Evolutionary conservation across 2,797 vertebrate genomes (phyloP).

Genomic region (Hemitrygon akajei): DNA sequence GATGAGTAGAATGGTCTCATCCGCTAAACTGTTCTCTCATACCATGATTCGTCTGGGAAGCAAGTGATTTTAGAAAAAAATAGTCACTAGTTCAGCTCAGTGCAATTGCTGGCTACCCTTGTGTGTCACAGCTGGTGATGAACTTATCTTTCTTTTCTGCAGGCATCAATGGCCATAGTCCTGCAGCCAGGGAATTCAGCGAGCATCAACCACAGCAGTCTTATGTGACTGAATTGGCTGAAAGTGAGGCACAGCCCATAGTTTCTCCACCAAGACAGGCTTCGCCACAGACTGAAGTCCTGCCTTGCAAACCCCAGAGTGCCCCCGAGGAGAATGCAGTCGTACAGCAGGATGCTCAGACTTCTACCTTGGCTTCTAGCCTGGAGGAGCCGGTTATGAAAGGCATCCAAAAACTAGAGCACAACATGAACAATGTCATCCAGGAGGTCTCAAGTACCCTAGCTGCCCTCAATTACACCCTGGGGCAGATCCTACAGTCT

Average conservation of each 20-base stretch:
- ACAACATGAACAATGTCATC: background rate
- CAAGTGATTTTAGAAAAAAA: background rate
- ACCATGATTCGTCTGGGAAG: background rate
- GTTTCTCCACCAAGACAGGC: background rate
- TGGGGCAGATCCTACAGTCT: background rate
- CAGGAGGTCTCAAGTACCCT: slow-evolving; percentile 25
- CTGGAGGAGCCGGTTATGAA: slow-evolving; percentile 17
- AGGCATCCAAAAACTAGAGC: background rate
- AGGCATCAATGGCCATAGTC: background rate
- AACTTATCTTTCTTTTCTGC: slow-evolving; percentile 12
- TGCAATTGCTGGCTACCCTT: background rate
- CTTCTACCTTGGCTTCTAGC: background rate
- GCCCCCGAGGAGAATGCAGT: background rate
- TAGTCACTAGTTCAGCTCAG: background rate
- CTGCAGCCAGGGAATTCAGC: background rate
- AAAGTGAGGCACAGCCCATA: background rate
- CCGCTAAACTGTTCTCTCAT: too few relatives aligned
- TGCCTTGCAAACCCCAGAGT: background rate
- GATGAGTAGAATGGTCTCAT: too few relatives aligned
- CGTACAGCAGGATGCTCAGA: background rate
- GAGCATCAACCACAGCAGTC: background rate
- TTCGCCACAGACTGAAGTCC: background rate
- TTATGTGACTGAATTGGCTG: background rate
- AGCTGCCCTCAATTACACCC: background rate
- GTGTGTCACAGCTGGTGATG: background rate